Conservation (phyloP, 2,888 invertebrate species). For the Meteorus colon region DNA sequence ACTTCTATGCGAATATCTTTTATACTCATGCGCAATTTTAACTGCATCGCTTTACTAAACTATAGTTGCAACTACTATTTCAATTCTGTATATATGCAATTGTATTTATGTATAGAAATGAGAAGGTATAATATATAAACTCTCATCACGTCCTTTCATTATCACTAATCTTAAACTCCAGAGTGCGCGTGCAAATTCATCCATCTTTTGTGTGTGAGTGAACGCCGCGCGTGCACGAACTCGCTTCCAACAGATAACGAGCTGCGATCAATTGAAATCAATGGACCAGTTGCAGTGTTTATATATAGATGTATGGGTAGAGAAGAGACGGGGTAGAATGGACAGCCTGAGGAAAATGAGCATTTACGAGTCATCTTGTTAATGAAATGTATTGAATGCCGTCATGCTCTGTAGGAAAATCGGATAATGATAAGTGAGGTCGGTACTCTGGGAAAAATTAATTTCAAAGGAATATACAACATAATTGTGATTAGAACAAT, state of each 20-base stretch:
- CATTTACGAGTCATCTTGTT: no score
- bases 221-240: slow-evolving; percentile 9
- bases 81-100: background rate
- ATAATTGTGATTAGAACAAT: no score
- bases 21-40: slow-evolving; percentile 20
- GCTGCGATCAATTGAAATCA: slow-evolving; percentile 32
- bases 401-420: no score
- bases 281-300: slow-evolving; percentile 6
- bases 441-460: no score
- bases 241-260: slow-evolving; percentile 20
- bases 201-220: slow-evolving; percentile 22
- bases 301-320: no score
- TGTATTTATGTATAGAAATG: background rate
- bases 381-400: no score
- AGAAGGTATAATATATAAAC: background rate
- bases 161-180: slow-evolving; percentile 31
- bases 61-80: slow-evolving; percentile 4
- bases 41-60: slow-evolving; percentile 4
- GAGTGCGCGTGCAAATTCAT: slow-evolving; percentile 19
- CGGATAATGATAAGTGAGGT: no score
- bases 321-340: no score
- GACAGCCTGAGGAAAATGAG: no score
- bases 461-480: no score
- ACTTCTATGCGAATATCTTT: slow-evolving; percentile 32
- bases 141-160: slow-evolving; percentile 31